phyloP scores from a whole-genome alignment of 2,113 vertebrate species.

The Cinclus mexicanus region DNA sequence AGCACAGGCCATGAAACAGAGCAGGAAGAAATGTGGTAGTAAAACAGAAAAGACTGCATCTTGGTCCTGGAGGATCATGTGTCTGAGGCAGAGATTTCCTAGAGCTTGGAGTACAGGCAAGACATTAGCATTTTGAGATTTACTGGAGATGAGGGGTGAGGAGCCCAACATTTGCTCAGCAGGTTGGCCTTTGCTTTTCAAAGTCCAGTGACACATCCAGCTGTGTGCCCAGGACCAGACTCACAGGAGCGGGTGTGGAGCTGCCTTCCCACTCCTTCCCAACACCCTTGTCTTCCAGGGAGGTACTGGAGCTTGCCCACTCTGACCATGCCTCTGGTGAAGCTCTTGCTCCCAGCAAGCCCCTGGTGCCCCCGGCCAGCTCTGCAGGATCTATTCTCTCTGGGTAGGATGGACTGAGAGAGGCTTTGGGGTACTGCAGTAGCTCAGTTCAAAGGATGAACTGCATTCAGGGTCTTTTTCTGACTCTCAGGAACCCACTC shows the following conservation, averaged over 20 bases:
- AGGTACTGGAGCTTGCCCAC: background rate
- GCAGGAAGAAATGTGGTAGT: background rate
- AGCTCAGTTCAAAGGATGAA: background rate
- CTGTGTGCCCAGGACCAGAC: background rate
- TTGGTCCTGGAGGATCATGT: background rate
- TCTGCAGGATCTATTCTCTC: background rate
- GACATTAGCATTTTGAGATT: background rate
- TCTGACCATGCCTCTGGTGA: background rate
- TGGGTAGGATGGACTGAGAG: background rate
- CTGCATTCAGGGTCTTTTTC: background rate
- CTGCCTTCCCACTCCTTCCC: background rate
- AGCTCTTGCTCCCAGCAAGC: background rate
- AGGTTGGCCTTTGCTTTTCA: background rate
- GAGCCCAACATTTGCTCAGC: background rate
- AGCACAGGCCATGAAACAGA: background rate
- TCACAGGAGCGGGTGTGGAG: background rate
- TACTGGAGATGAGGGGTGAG: background rate
- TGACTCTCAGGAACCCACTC: background rate
- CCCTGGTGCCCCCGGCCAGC: background rate
- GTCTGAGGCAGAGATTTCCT: background rate
- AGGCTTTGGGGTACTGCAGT: background rate
- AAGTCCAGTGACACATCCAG: background rate
- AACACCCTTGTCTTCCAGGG: background rate
- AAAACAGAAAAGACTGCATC: background rate
- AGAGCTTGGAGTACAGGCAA: background rate